These are phyloP conservation scores for Leuctra nigra DNA, from an alignment of 2,888 invertebrate genomes.

Conservation along the genomic window DNA sequence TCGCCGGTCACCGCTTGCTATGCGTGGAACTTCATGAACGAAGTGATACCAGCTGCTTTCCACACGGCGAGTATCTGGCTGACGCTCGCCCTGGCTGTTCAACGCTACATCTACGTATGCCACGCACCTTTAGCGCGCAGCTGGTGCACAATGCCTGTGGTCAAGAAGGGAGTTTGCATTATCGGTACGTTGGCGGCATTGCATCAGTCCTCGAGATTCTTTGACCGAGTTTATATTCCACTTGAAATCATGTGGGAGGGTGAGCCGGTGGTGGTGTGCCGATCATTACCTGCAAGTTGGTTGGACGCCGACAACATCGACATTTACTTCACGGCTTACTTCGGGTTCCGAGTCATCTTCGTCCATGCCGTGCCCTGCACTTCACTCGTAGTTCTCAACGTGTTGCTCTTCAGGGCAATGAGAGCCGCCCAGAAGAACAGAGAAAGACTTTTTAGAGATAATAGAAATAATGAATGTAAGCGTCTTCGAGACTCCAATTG, in stretches of 20 bases:
- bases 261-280: constrained; percentile 56
- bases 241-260: constrained; percentile 63
- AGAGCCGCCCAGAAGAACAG: constrained; percentile 73
- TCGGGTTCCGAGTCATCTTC: constrained; percentile 79
- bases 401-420: constrained; percentile 79
- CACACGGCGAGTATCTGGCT: constrained; percentile 94
- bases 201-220: constrained; percentile 76
- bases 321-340: constrained; percentile 75
- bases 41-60: constrained; percentile 60
- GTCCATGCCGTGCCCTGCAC: constrained; percentile 90
- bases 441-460: constrained; percentile 69
- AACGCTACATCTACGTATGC: constrained; percentile 92
- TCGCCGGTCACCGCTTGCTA: constrained; percentile 71
- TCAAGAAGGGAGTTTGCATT: constrained; percentile 68
- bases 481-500: constrained; percentile 73
- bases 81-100: constrained; percentile 82
- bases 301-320: constrained; percentile 61
- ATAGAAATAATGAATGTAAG: constrained; percentile 71
- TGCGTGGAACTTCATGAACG: constrained; percentile 72
- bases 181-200: constrained; percentile 72
- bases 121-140: constrained; percentile 83
- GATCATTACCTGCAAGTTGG: constrained; percentile 60
- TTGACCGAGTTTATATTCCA: constrained; percentile 60
- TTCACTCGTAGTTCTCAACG: constrained; percentile 80
- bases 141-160: constrained; percentile 63